phyloP scores from a whole-genome alignment of 2,888 invertebrate species.

The Pardosa pseudoannulata region DNA sequence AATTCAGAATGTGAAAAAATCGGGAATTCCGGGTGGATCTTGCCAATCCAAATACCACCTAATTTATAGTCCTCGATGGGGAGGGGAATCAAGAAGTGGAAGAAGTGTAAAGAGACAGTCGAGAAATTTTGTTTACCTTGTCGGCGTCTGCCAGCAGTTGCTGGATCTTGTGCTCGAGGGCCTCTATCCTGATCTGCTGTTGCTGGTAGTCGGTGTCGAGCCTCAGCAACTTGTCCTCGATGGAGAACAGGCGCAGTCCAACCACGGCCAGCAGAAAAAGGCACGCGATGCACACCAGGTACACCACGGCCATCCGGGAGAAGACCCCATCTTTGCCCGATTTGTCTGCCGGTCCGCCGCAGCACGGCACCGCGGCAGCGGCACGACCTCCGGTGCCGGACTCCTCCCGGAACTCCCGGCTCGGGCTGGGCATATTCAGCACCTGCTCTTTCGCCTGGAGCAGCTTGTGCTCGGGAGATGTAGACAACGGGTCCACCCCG shows the following conservation, averaged over 20 bases:
- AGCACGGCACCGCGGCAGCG: neutral
- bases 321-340: slow-evolving; percentile 49
- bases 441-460: slow-evolving; percentile 63
- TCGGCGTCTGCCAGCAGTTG: no score
- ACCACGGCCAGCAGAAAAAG: slow-evolving; percentile 59
- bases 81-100: no score
- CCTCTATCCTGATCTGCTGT: slow-evolving; percentile 62
- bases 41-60: no score
- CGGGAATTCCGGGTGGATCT: no score
- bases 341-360: slow-evolving; percentile 28
- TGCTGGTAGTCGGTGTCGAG: slow-evolving; percentile 63
- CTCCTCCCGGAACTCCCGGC: slow-evolving; percentile 49
- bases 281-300: slow-evolving; percentile 53
- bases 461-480: slow-evolving; percentile 48
- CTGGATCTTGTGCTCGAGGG: slow-evolving; percentile 31
- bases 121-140: no score
- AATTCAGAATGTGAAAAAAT: no score
- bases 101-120: no score
- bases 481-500: neutral
- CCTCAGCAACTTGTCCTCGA: slow-evolving; percentile 65
- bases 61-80: no score
- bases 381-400: neutral
- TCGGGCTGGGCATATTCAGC: slow-evolving; percentile 54
- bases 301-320: slow-evolving; percentile 54
- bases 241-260: slow-evolving; percentile 54